Percentiles rank a stretch among this genome's conserved stretches.
Evolutionary conservation across 2,113 vertebrate genomes (phyloP).

Genomic region (Cichladusa arquata): DNA sequence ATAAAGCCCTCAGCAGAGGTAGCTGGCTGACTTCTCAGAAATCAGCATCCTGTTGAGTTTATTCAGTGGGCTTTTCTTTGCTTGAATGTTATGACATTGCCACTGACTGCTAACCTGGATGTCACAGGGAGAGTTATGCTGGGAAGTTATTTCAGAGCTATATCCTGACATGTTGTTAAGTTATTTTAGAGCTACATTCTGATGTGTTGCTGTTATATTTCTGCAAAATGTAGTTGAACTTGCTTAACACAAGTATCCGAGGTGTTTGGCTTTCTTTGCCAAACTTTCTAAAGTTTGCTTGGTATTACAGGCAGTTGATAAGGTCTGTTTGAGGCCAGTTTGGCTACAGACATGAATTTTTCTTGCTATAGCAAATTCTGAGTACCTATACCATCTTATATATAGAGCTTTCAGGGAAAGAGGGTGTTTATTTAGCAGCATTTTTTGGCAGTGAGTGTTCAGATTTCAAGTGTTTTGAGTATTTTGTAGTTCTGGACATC

Average conservation of each 20-base stretch:
- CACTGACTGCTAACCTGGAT: neutral
- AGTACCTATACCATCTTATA: neutral
- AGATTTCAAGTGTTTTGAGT: neutral
- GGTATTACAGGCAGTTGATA: neutral
- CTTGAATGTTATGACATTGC: neutral
- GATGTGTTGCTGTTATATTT: neutral
- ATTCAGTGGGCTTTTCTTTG: neutral
- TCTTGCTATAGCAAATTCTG: neutral
- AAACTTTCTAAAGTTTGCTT: neutral
- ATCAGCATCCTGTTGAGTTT: neutral
- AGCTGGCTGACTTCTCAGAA: neutral
- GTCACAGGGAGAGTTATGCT: neutral
- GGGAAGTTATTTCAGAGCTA: neutral
- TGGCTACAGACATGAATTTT: neutral
- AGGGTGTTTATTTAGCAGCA: neutral
- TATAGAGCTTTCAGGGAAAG: accelerated
- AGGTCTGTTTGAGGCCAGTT: neutral
- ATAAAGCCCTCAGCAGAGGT: neutral
- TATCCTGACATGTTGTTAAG: neutral
- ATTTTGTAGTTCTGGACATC: neutral
- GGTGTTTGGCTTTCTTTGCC: neutral
- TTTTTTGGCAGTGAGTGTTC: neutral
- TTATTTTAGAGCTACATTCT: neutral
- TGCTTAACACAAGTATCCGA: neutral
- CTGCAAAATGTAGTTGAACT: neutral